phyloP scores from a whole-genome alignment of 2,888 invertebrate species.

The Drosophila mayaguana region DNA sequence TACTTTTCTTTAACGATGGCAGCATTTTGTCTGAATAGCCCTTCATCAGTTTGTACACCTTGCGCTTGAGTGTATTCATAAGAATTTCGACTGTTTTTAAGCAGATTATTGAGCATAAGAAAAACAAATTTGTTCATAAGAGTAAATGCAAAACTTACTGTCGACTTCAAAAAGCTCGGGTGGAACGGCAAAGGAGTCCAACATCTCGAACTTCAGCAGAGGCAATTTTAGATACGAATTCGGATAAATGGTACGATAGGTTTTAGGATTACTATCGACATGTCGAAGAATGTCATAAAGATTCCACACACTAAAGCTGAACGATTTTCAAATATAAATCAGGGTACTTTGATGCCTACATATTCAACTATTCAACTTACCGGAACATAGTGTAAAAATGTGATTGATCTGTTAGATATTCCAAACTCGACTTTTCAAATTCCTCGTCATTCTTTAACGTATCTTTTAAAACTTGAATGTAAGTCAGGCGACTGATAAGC shows the following conservation, averaged over 20 bases:
- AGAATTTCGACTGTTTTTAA: slow-evolving; percentile 65
- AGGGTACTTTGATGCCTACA: neutral
- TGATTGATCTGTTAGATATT: slow-evolving; percentile 70
- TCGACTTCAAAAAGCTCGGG: slow-evolving; percentile 80
- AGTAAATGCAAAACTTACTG: slow-evolving; percentile 57
- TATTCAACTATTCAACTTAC: slow-evolving; percentile 52
- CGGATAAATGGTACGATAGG: slow-evolving; percentile 69
- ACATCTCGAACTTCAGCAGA: slow-evolving; percentile 81
- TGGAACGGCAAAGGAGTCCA: slow-evolving; percentile 64
- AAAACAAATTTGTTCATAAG: neutral
- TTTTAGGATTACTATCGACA: slow-evolving; percentile 66
- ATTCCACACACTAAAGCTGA: slow-evolving; percentile 79
- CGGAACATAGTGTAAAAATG: slow-evolving; percentile 74
- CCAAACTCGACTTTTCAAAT: slow-evolving; percentile 51
- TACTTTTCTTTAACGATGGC: slow-evolving; percentile 16
- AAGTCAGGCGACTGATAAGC: slow-evolving; percentile 66
- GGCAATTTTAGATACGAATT: slow-evolving; percentile 81
- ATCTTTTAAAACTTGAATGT: slow-evolving; percentile 67
- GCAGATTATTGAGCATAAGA: neutral
- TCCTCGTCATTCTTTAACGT: slow-evolving; percentile 54
- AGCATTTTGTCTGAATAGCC: slow-evolving; percentile 42
- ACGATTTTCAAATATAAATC: neutral
- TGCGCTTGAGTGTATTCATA: slow-evolving; percentile 70
- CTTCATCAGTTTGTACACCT: slow-evolving; percentile 66
- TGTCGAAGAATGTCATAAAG: slow-evolving; percentile 78